Percentiles rank a stretch among this genome's conserved stretches.
phyloP scores from a whole-genome alignment of 2,113 vertebrate genomes.

The Arenaria interpres region DNA sequence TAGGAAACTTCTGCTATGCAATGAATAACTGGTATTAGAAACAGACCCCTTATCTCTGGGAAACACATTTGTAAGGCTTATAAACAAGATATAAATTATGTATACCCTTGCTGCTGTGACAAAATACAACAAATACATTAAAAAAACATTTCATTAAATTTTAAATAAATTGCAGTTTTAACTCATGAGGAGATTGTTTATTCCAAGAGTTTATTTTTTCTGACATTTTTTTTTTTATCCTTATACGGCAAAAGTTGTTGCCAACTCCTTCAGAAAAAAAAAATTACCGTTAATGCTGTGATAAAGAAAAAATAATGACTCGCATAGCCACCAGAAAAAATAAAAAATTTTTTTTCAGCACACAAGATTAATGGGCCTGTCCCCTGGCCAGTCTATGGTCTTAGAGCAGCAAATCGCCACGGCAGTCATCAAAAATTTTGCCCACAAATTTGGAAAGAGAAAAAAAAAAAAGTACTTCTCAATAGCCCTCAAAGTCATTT shows the following conservation, averaged over 20 bases:
- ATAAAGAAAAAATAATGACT: conserved; percentile 35
- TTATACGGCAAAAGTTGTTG: background rate
- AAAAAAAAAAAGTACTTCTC: background rate
- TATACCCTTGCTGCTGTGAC: conserved; percentile 71
- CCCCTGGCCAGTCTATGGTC: background rate
- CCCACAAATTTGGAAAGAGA: background rate
- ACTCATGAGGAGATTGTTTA: conserved; percentile 60
- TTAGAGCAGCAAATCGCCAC: background rate
- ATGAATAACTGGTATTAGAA: conserved; percentile 69
- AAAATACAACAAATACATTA: conserved; percentile 71
- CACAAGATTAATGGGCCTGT: conserved; percentile 10
- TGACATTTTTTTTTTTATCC: background rate
- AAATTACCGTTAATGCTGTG: background rate
- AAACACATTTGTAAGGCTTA: conserved; percentile 80
- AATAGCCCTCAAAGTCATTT: background rate
- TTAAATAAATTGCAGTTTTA: conserved; percentile 73
- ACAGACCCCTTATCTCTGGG: conserved; percentile 74
- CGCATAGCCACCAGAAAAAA: background rate
- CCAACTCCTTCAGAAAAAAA: background rate
- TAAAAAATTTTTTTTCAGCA: background rate
- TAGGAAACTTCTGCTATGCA: conserved; percentile 56
- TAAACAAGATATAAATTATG: conserved; percentile 82
- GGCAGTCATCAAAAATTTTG: background rate
- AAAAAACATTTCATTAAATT: conserved; percentile 74
- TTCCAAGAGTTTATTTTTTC: conserved; percentile 20